Evolutionary conservation across 2,888 invertebrate genomes (phyloP).

Genomic region (Eupeodes luniger): DNA sequence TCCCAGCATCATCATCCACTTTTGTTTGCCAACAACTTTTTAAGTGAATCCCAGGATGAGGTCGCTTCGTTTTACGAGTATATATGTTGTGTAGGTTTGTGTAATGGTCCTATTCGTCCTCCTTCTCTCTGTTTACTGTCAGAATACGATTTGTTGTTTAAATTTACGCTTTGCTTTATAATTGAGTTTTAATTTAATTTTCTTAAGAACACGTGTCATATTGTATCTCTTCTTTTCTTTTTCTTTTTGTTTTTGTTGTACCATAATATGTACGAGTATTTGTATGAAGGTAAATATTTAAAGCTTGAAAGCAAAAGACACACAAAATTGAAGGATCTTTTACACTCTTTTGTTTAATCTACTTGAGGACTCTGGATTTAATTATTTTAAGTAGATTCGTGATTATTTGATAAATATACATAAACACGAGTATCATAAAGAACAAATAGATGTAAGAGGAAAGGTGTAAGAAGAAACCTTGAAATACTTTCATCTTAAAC

Average conservation of each 20-base stretch:
- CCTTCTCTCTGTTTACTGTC: conserved; percentile 34
- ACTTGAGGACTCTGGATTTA: background rate
- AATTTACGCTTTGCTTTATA: conserved; percentile 62
- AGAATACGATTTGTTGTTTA: conserved; percentile 50
- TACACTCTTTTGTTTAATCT: background rate
- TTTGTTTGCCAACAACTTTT: conserved; percentile 36
- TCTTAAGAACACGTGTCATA: conserved; percentile 64
- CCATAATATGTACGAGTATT: too few species aligned
- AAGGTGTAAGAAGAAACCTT: too few species aligned
- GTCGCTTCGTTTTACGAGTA: background rate
- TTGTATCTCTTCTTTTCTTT: background rate
- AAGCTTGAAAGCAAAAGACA: background rate
- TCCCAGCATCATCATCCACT: background rate
- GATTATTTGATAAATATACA: too few species aligned
- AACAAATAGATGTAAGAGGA: too few species aligned
- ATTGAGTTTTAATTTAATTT: conserved; percentile 73
- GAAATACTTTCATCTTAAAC: too few species aligned
- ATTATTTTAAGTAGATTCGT: background rate
- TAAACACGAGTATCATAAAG: too few species aligned
- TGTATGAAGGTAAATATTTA: background rate
- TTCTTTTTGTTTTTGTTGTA: background rate
- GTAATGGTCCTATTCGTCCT: conserved; percentile 42
- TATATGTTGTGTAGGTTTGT: background rate
- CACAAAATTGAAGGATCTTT: background rate
- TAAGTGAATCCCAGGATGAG: conserved; percentile 32